Percentiles rank a stretch among this genome's conserved stretches.
Conservation (phyloP, 2,888 invertebrate genomes). For the Pyrrhosoma nymphula region DNA sequence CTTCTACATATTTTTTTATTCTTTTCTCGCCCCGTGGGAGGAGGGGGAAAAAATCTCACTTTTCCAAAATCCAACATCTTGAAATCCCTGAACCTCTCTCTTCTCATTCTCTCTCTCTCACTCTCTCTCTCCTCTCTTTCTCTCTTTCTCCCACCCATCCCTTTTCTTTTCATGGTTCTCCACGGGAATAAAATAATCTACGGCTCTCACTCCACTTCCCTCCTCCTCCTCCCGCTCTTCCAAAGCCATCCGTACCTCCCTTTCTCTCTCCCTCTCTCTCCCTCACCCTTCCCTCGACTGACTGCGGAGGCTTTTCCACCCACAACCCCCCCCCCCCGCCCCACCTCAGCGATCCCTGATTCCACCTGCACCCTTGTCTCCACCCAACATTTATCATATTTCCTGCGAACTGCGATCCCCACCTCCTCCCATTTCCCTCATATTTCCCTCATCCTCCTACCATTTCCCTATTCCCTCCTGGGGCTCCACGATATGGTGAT, state of each 20-base stretch:
- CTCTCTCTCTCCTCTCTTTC: not conserved
- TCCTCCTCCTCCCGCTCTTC: not conserved
- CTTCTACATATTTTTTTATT: conserved; percentile 16
- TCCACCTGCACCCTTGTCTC: conserved; percentile 52
- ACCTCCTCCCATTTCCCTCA: not conserved
- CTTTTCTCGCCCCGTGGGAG: not conserved
- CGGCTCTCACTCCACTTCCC: not conserved
- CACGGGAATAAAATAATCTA: not conserved
- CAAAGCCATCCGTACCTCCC: not conserved
- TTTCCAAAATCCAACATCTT: conserved; percentile 52
- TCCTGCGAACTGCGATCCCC: not conserved
- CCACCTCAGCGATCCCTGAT: conserved; percentile 12
- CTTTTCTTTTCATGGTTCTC: not conserved
- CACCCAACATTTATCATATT: conserved; percentile 47
- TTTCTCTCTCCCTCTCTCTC: not conserved
- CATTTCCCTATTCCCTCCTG: too few relatives aligned
- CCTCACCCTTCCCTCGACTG: not conserved
- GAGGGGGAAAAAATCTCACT: not conserved
- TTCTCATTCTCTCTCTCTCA: not conserved
- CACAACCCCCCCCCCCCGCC: too few relatives aligned
- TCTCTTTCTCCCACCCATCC: too few relatives aligned
- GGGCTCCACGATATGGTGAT: too few relatives aligned
- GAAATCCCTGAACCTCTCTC: not conserved
- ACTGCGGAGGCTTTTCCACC: too few relatives aligned
- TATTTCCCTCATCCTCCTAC: not conserved